Evolutionary conservation across 2,797 vertebrate genomes (phyloP), one percentile per base, ranked within the genome.

Genomic region (Tolypeutes matacus): DNA sequence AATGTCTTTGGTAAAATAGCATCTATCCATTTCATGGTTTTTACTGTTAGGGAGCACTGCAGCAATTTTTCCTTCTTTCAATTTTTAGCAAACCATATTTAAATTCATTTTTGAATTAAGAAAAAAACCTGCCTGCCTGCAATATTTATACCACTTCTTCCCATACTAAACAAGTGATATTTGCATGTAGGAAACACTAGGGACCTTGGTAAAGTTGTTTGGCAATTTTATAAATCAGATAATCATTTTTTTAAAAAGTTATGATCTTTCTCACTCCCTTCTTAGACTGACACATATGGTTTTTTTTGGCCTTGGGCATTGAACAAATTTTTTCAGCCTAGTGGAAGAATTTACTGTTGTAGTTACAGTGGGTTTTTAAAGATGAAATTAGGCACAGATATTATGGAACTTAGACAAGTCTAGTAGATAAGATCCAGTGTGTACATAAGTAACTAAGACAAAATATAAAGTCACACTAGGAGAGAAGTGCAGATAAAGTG

Each of bases 151-250:
- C 75, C 42, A 23, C 31, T 86, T 58, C 31, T 67, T 36, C n/a
- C 70, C 70, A 23, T 72, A n/a, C 21, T 78, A 46, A 82, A 51
- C 39, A 51, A 72, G 20, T 62, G 39, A 87, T 87, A 64, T 29
- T 36, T 87, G 62, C 46, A 60, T 67, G 58, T 65, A 51, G 60
- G 65, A 84, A 78, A 87, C 64, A 56, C 34, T 53, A 29, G 36
- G 27, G 76, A 69, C 46, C 5, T 60, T 73, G 62, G 15, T 69
- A 84, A 91, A 94, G 60, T 51, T 78, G 25, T 86, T 86, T 53
- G 56, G 56, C 25, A 42, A 64, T 39, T 67, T 96, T 76, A 91
- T 67, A 89, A 81, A 80, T 91, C 42, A 84, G 36, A 70, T 84
- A 91, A 10, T 62, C 67, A 25, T 1, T 95, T 80, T 87, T 62